A percentile compares a stretch with the other conserved stretches of the same genome.
These are phyloP conservation scores for Coregonus ussuriensis DNA, from an alignment of 2,797 vertebrate species.

Conservation along the genomic window DNA sequence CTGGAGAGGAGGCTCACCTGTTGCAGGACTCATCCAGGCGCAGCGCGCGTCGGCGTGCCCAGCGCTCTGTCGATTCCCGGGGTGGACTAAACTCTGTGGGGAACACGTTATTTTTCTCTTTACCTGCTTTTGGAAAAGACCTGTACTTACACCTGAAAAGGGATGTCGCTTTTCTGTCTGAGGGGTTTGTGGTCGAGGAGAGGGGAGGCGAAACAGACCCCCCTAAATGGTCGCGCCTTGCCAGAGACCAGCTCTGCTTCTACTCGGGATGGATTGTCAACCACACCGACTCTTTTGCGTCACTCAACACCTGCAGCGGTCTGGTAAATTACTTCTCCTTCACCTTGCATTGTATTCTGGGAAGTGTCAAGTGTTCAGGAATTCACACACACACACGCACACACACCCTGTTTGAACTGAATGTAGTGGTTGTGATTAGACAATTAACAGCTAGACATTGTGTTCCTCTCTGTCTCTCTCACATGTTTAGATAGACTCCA, in stretches of 20 bases:
- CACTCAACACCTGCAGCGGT: conserved; percentile 87
- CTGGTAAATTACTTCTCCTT: conserved; percentile 79
- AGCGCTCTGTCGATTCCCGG: conserved; percentile 35
- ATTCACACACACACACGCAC: neutral
- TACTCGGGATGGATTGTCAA: conserved; percentile 88
- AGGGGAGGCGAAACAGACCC: conserved; percentile 52
- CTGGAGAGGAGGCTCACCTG: conserved; percentile 64
- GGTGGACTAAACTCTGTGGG: conserved; percentile 31
- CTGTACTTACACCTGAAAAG: conserved; percentile 82
- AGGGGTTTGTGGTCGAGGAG: conserved; percentile 81
- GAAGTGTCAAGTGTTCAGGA: neutral
- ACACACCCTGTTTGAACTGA: too few relatives aligned
- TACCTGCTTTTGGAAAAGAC: conserved; percentile 81
- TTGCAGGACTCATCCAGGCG: conserved; percentile 40
- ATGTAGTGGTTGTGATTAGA: too few relatives aligned
- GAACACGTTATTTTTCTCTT: conserved; percentile 77
- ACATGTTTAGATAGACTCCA: too few relatives aligned
- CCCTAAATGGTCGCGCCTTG: conserved; percentile 51
- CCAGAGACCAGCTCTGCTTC: conserved; percentile 76
- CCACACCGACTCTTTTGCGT: conserved; percentile 82
- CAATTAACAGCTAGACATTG: too few relatives aligned
- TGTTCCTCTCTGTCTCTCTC: too few relatives aligned
- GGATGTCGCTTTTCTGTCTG: conserved; percentile 80
- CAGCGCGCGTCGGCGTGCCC: conserved; percentile 64
- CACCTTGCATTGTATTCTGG: neutral